Evolutionary conservation across 92 coral and sea anemone species (phyloP), one percentile per base, ranked within the genome.

Genomic region (Anthopleura xanthogrammica): DNA sequence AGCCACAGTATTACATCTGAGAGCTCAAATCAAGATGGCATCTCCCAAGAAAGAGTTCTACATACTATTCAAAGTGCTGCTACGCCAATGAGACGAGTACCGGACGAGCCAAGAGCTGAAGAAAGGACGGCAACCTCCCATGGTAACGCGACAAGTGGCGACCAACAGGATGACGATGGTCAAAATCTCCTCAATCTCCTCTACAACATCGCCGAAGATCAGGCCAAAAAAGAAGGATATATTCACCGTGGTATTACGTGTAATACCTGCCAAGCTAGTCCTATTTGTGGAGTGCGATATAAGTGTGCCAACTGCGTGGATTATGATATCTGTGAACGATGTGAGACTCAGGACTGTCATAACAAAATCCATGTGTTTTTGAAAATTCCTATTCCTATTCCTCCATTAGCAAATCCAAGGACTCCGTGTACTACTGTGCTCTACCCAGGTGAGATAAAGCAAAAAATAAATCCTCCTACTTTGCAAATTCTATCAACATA

Each of bases 161-260:
- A 72, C 9, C 41, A 54, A 2, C 24, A 54, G 1, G 91, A 77
- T 2, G 91, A 80, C 68, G 95, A 94, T 52, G 92, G 91, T 1
- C 95, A 94, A 71, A 89, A 87, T 60, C 89, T 96, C 41, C 79
- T 96, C 73, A 91, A 90, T 76, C 85, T 96, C 20, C 93, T 96
- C 19, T 96, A 88, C 86, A 90, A 94, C 74, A 87, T 96, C 48
- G 94, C 99, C 20, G 98, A 92, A 77, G 98, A 96, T 85, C 99
- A 96, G 86, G 97, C 98, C 19, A 88, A 87, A 41, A 90, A 91
- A 73, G 99, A 96, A 41, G 95, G 99, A 5, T 92, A 88, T 73
- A 87, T 96, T 52, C 99, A 96, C 75, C 99, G 99, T 52, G 99
- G 99, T 8, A 96, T 96, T 39, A 94, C 99, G 50, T 96, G 99